Percentiles rank a stretch among this genome's conserved stretches.
Evolutionary conservation across 2,888 invertebrate genomes (phyloP).

Genomic region (Dorcus hopei): DNA sequence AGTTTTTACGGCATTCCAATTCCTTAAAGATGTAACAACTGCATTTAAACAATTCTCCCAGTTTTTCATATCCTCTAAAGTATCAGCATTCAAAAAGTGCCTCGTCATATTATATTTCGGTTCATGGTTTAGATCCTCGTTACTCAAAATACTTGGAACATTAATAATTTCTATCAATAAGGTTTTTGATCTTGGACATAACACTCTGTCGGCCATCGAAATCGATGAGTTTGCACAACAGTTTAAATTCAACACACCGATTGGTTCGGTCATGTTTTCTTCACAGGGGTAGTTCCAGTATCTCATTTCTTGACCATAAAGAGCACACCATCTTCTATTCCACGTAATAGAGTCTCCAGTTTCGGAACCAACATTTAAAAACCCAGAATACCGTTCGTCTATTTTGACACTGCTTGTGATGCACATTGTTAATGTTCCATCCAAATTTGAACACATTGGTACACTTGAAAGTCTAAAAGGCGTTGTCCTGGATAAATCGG

Average conservation of each 20-base stretch:
- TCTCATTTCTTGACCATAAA: conserved; percentile 46
- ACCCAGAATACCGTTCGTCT: conserved; percentile 44
- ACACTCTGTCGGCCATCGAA: conserved; percentile 43
- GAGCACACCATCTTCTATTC: conserved; percentile 55
- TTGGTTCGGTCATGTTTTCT: conserved; percentile 38
- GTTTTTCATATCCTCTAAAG: conserved; percentile 46
- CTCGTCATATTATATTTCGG: conserved; percentile 24
- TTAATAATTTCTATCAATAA: conserved; percentile 42
- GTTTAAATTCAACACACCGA: conserved; percentile 45
- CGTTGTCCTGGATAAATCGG: conserved; percentile 32
- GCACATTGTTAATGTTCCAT: conserved; percentile 33
- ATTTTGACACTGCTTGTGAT: conserved; percentile 36
- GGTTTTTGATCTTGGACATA: conserved; percentile 52
- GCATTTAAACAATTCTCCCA: conserved; percentile 52
- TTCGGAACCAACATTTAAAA: conserved; percentile 51
- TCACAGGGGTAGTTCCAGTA: conserved; percentile 54
- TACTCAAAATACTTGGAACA: conserved; percentile 10
- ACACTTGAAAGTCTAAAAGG: conserved; percentile 36
- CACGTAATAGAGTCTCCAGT: conserved; percentile 44
- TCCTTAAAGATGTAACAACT: conserved; percentile 45
- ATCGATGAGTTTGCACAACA: conserved; percentile 41
- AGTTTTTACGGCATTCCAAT: conserved; percentile 42
- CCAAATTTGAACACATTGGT: conserved; percentile 30
- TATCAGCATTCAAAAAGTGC: conserved; percentile 51
- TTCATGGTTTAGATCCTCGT: conserved; percentile 5